Percentiles rank a stretch among this genome's conserved stretches.
These are phyloP conservation scores for Xanthia togata DNA, from an alignment of 2,888 invertebrate genomes.

Conservation along the genomic window DNA sequence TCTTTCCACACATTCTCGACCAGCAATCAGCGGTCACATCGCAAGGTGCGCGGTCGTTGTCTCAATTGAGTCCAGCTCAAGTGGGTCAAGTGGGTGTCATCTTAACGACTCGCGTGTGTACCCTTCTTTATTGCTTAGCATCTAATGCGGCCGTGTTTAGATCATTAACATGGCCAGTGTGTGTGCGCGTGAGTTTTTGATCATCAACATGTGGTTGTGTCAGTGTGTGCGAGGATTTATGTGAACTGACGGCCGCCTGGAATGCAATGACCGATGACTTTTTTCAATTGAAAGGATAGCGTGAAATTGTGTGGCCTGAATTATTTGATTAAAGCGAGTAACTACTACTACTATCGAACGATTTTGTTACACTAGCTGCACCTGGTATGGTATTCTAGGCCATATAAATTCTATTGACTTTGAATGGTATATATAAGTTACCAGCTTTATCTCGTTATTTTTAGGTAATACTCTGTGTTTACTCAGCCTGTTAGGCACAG, in stretches of 20 bases:
- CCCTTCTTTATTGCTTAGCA: constrained; percentile 66
- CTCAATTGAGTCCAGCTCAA: constrained; percentile 62
- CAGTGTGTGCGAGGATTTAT: constrained; percentile 54
- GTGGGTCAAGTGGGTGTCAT: constrained; percentile 69
- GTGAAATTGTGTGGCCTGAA: constrained; percentile 53
- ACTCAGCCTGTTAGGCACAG: background rate
- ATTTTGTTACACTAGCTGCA: background rate
- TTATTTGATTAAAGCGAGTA: constrained; percentile 45
- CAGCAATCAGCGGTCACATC: constrained; percentile 23
- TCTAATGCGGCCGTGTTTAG: constrained; percentile 65
- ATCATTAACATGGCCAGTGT: constrained; percentile 57
- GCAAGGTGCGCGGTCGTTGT: constrained; percentile 66
- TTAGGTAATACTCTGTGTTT: background rate
- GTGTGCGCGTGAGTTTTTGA: constrained; percentile 53
- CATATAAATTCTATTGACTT: background rate
- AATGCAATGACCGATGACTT: constrained; percentile 63
- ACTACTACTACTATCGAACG: background rate
- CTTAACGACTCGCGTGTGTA: constrained; percentile 60
- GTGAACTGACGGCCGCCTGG: constrained; percentile 40
- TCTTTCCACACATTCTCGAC: background rate
- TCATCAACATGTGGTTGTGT: constrained; percentile 33
- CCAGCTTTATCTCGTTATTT: background rate
- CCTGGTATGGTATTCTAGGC: constrained; percentile 12
- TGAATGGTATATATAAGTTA: background rate
- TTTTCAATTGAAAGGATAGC: constrained; percentile 55